These are phyloP conservation scores for Hylaeus volcanicus DNA, from an alignment of 1,140 invertebrate genomes.

Conservation along the genomic window DNA sequence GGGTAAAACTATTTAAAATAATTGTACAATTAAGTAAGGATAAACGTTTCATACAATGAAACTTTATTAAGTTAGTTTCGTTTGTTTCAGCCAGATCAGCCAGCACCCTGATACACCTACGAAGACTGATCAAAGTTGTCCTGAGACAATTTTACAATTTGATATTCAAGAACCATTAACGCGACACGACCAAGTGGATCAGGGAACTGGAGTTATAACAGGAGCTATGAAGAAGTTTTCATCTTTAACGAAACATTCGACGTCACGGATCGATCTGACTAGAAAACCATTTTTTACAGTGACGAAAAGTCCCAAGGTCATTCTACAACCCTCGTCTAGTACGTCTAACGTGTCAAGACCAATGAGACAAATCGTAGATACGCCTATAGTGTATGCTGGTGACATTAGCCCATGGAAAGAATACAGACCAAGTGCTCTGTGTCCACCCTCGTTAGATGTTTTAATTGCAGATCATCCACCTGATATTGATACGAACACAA, in stretches of 20 bases:
- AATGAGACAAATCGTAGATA: neutral
- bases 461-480: neutral
- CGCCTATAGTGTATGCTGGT: neutral
- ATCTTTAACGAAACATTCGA: slow-evolving; percentile 50
- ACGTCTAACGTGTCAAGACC: slow-evolving; percentile 66
- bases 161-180: slow-evolving; percentile 67
- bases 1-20: slow-evolving; percentile 66
- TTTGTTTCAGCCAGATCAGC: slow-evolving; percentile 80
- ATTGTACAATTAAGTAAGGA: neutral
- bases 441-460: neutral
- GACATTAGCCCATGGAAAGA: slow-evolving; percentile 17
- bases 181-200: slow-evolving; percentile 44
- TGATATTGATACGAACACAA: neutral
- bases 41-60: slow-evolving; percentile 1
- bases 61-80: slow-evolving; percentile 70
- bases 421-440: slow-evolving; percentile 2
- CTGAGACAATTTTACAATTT: slow-evolving; percentile 76
- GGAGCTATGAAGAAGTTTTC: slow-evolving; percentile 72
- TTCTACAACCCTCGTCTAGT: slow-evolving; percentile 74
- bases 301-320: slow-evolving; percentile 60
- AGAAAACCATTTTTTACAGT: slow-evolving; percentile 71
- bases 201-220: slow-evolving; percentile 50
- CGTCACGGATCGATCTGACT: slow-evolving; percentile 57
- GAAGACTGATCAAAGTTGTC: slow-evolving; percentile 67
- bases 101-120: slow-evolving; percentile 70